These are phyloP conservation scores for Athalia rosae DNA, from an alignment of 2,888 invertebrate genomes.

Conservation along the genomic window DNA sequence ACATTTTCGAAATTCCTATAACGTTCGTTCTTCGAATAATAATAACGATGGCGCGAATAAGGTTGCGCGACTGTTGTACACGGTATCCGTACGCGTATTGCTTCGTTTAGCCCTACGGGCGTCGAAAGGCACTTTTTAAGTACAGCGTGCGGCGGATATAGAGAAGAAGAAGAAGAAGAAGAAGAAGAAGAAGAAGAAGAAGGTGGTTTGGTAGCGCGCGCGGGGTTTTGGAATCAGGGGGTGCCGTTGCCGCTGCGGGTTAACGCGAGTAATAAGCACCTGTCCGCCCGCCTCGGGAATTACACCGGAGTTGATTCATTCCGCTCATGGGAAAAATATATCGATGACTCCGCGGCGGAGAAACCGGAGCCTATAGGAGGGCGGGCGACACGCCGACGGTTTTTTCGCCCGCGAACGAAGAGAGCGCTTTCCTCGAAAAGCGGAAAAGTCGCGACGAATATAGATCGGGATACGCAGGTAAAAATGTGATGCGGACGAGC, in stretches of 20 bases:
- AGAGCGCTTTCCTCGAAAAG: slow-evolving; percentile 1
- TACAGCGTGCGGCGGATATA: no score
- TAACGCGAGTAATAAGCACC: slow-evolving; percentile 71
- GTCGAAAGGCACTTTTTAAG: slow-evolving; percentile 48
- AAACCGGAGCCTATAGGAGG: no score
- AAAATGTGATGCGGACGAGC: background rate
- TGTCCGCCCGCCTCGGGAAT: slow-evolving; percentile 69
- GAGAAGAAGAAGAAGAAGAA: no score
- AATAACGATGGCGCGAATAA: slow-evolving; percentile 49
- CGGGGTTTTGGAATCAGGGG: slow-evolving; percentile 25
- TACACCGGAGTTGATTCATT: slow-evolving; percentile 72
- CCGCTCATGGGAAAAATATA: slow-evolving; percentile 70
- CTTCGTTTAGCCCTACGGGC: slow-evolving; percentile 13
- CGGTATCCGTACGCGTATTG: background rate
- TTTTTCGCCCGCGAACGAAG: no score
- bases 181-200: no score
- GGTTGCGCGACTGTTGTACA: background rate
- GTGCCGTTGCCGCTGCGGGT: background rate
- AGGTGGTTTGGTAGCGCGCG: background rate
- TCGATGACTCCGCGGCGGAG: slow-evolving; percentile 44
- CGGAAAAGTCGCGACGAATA: background rate
- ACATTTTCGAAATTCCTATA: slow-evolving; percentile 37
- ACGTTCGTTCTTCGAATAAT: slow-evolving; percentile 50
- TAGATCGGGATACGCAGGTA: background rate
- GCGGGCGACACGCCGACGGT: no score